Evolutionary conservation across 37 sponge, comb jelly and placozoan genomes (phyloP).

Genomic region (Crambe crambe): DNA sequence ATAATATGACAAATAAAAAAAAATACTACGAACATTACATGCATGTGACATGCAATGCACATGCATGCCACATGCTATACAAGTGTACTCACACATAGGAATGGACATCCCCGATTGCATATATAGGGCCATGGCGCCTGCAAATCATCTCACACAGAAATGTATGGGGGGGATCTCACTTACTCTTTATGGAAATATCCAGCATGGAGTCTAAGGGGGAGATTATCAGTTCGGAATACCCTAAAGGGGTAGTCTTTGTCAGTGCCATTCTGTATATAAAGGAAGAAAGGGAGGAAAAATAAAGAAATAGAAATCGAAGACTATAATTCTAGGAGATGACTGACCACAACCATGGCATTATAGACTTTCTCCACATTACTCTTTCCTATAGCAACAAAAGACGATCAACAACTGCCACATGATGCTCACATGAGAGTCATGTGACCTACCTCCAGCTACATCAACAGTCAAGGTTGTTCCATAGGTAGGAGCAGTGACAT

Average conservation of each 20-base stretch:
- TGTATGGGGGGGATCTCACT: too few relatives aligned
- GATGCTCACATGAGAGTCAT: background rate
- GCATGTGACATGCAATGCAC: too few relatives aligned
- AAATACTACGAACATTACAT: background rate
- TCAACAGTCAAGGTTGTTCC: conserved; percentile 1
- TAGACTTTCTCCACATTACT: too few relatives aligned
- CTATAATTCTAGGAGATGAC: too few relatives aligned
- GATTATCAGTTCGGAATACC: too few relatives aligned
- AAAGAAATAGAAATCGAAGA: background rate
- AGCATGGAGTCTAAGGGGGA: conserved; percentile 46
- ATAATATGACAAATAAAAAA: background rate
- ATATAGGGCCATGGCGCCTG: conserved; percentile 60
- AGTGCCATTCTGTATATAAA: conserved; percentile 10
- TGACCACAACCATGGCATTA: too few relatives aligned
- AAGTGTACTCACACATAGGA: conserved; percentile 21
- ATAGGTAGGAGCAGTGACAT: too few relatives aligned
- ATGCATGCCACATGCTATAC: too few relatives aligned
- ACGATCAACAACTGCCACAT: too few relatives aligned
- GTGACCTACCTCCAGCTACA: conserved; percentile 14
- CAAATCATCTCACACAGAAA: too few relatives aligned
- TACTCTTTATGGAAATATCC: conserved; percentile 48
- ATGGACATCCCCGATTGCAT: conserved; percentile 26
- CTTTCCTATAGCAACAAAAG: too few relatives aligned
- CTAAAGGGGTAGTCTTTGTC: background rate
- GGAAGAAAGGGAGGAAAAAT: background rate